Evolutionary conservation across 1,140 invertebrate species (phyloP).

Genomic region (Himalopsyche phryganea): DNA sequence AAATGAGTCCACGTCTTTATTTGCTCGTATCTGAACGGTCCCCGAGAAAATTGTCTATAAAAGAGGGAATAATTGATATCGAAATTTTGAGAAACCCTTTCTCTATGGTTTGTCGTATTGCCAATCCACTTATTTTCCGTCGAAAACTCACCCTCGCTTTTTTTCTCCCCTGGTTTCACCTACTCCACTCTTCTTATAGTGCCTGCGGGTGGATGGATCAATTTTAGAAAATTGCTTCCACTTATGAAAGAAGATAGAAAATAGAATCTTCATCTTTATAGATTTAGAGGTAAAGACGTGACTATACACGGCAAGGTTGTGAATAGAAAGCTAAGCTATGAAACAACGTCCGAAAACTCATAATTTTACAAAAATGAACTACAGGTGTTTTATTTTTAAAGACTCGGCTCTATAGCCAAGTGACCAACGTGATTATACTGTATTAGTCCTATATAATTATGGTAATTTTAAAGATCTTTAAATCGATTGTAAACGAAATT

Average conservation of each 20-base stretch:
- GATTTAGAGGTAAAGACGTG: slow-evolving; percentile 11
- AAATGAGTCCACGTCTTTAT: too few relatives aligned
- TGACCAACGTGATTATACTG: too few relatives aligned
- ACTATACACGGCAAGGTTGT: not conserved
- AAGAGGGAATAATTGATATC: too few relatives aligned
- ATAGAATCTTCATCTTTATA: slow-evolving; percentile 23
- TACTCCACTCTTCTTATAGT: too few relatives aligned
- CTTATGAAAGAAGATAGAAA: slow-evolving; percentile 23
- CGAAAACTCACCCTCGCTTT: not conserved
- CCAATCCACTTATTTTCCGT: slow-evolving; percentile 18
- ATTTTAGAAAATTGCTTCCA: slow-evolving; percentile 26
- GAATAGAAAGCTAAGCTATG: not conserved
- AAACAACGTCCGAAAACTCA: not conserved
- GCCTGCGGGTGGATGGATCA: slow-evolving; percentile 12
- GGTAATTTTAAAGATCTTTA: too few relatives aligned
- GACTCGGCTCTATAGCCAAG: too few relatives aligned
- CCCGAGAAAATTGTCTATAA: too few relatives aligned
- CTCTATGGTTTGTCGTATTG: slow-evolving; percentile 18
- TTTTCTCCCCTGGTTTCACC: not conserved
- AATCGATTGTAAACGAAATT: too few relatives aligned
- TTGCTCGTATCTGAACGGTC: too few relatives aligned
- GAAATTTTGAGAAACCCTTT: not conserved
- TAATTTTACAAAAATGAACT: slow-evolving; percentile 6
- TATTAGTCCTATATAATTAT: too few relatives aligned
- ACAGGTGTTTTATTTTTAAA: too few relatives aligned